phyloP scores from a whole-genome alignment of 2,113 vertebrate genomes.

The Salvelinus alpinus region DNA sequence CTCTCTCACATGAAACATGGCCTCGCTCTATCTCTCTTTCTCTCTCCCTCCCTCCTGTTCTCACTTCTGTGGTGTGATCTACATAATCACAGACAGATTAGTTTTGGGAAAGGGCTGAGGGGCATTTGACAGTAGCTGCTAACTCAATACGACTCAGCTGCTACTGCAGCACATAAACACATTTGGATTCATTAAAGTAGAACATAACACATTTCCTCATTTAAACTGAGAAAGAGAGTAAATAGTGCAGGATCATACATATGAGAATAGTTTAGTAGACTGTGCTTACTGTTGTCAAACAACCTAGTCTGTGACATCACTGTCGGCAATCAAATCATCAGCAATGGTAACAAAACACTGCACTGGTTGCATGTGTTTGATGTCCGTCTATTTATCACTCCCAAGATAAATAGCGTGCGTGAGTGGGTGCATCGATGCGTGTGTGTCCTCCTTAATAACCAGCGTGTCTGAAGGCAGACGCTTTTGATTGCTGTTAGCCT shows the following conservation, averaged over 20 bases:
- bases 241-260: too few species aligned
- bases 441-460: background rate
- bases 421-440: background rate
- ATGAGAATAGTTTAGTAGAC: too few species aligned
- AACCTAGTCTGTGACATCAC: constrained; percentile 8
- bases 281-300: too few species aligned
- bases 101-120: too few species aligned
- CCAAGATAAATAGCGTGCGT: background rate
- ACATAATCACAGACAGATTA: too few species aligned
- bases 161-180: too few species aligned
- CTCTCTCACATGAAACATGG: background rate
- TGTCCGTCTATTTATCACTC: background rate
- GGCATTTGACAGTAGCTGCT: too few species aligned
- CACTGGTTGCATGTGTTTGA: background rate
- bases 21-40: background rate
- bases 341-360: background rate
- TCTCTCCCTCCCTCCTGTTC: constrained; percentile 23
- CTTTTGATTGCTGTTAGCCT: constrained; percentile 16
- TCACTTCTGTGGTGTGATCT: constrained; percentile 4
- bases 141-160: too few species aligned
- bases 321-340: background rate
- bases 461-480: background rate
- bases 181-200: too few species aligned
- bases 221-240: too few species aligned
- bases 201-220: too few species aligned